Conservation (phyloP, 2,113 vertebrate species). For the Toxostoma redivivum region DNA sequence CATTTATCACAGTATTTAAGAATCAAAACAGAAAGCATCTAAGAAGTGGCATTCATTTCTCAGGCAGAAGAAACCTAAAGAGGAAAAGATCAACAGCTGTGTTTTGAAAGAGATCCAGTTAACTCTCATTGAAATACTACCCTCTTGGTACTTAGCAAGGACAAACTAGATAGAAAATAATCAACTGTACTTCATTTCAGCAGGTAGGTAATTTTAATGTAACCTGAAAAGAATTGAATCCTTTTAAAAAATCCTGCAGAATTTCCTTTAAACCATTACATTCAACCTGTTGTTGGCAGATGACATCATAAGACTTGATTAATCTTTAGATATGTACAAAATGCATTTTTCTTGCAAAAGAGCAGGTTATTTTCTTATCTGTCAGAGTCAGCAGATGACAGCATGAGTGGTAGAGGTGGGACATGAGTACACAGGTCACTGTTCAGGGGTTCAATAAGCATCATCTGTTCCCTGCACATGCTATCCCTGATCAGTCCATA, state of each 20-base stretch:
- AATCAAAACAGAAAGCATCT: constrained; percentile 31
- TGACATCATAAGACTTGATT: neutral
- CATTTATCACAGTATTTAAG: constrained; percentile 33
- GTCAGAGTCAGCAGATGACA: neutral
- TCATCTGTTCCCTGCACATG: rapidly evolving
- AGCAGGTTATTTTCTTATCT: neutral
- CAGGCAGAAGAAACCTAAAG: neutral
- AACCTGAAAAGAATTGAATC: neutral
- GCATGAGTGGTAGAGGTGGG: neutral
- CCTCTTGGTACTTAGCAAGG: neutral
- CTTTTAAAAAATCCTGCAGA: neutral
- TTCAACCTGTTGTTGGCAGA: neutral
- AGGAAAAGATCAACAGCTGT: neutral
- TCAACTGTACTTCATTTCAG: neutral
- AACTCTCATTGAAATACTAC: neutral
- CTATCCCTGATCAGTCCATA: neutral
- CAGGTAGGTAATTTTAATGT: neutral
- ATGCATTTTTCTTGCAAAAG: neutral
- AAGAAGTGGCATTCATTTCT: constrained; percentile 7
- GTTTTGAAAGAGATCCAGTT: neutral
- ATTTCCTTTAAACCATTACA: neutral
- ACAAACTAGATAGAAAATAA: neutral
- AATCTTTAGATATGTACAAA: neutral
- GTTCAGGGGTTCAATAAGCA: neutral
- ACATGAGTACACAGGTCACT: rapidly evolving